Base-by-base conservation (phyloP, 2,888 invertebrate species). In the Clitarchus hookeri region DNA sequence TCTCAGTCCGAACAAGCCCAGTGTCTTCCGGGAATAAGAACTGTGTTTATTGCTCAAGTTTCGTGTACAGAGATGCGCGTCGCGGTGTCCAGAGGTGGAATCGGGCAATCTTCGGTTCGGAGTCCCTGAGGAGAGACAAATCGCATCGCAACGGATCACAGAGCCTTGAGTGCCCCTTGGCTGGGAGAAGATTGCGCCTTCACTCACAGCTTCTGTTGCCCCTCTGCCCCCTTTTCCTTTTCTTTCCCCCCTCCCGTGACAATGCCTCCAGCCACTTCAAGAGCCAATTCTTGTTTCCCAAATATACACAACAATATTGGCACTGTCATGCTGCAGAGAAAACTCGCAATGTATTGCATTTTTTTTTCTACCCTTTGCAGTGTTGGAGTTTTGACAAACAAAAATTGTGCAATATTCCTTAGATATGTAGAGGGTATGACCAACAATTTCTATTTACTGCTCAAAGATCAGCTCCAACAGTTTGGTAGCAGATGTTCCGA, bases 81-180 rank as follows among this genome's bases (percentile, higher is more conserved):
- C 65, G 53, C 53, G n/a, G 65, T n/a, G 19, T 19, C 65, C 65
- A 23, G 65, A 65, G 0, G 65, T 65, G 65, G 65, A 65, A 65
- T 65, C 65, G 65, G 65, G 65, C 65, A 65, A 65, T 65, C 65
- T 65, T 65, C 65, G 65, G n/a, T 65, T 65, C 65, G 65, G 65
- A 65, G n/a, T n/a, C 65, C 65, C 65, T 65, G 13, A n/a, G n/a
- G 65, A n/a, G 23, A 65, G 65, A 65, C 65, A 65, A 65, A 65
- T 65, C 65, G 65, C 65, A 16, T 65, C 65, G 65, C 65, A 65
- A n/a, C 65, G 65, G 65, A 65, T 65, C 65, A 65, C 23, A 65
- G n/a, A n/a, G 65, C 65, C 23, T 0, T 19, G 16, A 65, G 65
- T 23, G 65, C 65, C 53, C 65, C n/a, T 65, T 19, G 65, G 65